Base-by-base conservation (phyloP, 2,888 invertebrate genomes). In the Dolichopus griseipennis region DNA sequence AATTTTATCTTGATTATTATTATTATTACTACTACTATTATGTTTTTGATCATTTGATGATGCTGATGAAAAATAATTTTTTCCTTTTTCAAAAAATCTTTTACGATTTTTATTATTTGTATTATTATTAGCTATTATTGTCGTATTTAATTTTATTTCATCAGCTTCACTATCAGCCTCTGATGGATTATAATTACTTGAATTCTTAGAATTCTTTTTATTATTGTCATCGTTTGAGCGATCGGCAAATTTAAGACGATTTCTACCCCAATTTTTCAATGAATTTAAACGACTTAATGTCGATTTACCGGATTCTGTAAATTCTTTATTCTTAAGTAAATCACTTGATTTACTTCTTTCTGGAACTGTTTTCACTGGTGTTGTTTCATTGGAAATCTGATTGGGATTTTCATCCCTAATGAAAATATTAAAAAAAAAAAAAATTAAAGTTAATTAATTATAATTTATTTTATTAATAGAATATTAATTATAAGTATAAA, bases 191-290 rank as follows among this genome's bases (percentile, higher is more conserved):
- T 75, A 74, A 75, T 81, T 83, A 27, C 27, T 27, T 52, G 67
- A 62, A n/a, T 66, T 65, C 27, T 68, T 72, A 27, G 27, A 27
- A 27, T 65, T 63, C 43, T 72, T 69, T 34, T 78, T 75, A 63
- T 78, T 79, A 73, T 83, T 83, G 74, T 80, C 82, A 74, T 82
- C 81, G 75, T 79, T 83, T 76, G 82, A 86, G 80, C 80, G 83
- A 78, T 52, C 64, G 88, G 88, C 76, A 92, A 91, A 84, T 78
- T 86, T 87, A 78, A 93, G 84, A 73, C 91, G 86, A 75, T 87
- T 91, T 77, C 89, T 89, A 69, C 93, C 91, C 93, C 93, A 93
- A 77, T 91, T 90, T 79, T 91, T 92, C 68, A 93, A 82, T 34
- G 90, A 89, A 79, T 91, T 91, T 79, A 93, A 90, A 37, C 81